Base-by-base conservation (phyloP, 2,797 vertebrate species). In the Anabas testudineus region DNA sequence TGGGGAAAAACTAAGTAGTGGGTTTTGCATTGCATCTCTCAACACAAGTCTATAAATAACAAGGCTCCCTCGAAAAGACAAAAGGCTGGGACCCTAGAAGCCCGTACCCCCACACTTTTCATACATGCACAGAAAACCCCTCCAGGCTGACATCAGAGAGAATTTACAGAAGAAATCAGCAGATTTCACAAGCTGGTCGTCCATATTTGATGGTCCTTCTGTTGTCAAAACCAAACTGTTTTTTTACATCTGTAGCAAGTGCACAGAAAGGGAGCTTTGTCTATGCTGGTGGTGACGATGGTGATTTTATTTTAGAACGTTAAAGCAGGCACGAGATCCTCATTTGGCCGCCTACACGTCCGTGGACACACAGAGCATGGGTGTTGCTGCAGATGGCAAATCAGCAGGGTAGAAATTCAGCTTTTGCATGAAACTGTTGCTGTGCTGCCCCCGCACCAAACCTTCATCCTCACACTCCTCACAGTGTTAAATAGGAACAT, bases 371-470 rank as follows among this genome's bases (percentile, higher is more conserved):
- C 14, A 14, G 55, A 68, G 74, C 59, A 55, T 68, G 76, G 77
- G 76, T 79, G 79, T 64, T 55, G 43, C 83, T 68, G 67, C 91
- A 92, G 90, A 91, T 91, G 90, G 91, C 63, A 41, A 66, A 77
- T 76, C 89, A 88, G 88, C 87, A 78, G 85, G 90, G 54, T 67
- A 63, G 41, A 76, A 76, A 84, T 76, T 76, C 82, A 73, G 45
- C 32, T 32, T 84, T 80, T 81, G 57, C 73, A 77, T 71, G 46
- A 70, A 82, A 69, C 59, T 57, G 87, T 82, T 58, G 71, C 73
- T 6, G 39, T 6, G 39, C 76, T 59, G 75, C 89, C 90, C 80
- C 80, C 86, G 67, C 84, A 87, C 67, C 71, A 84, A 83, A 69
- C 84, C 74, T 66, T 46, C 75, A 39, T 61, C 60, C 62, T 76